Conservation (phyloP, 2,797 vertebrate genomes). For the Hydrocynus forskahlii region DNA sequence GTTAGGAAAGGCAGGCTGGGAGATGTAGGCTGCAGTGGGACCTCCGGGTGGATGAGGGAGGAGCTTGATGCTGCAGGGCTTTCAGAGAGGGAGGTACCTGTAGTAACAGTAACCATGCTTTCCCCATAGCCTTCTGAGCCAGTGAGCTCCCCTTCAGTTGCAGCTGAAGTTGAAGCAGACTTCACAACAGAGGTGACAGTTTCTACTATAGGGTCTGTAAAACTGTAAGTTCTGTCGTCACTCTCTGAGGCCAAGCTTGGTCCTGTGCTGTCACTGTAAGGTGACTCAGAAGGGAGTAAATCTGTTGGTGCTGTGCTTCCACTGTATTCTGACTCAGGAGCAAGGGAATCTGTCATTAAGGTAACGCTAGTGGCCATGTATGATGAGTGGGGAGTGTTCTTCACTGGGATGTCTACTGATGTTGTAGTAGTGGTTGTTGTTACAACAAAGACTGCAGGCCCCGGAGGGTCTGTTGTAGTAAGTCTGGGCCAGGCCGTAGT, state of each 20-base stretch:
- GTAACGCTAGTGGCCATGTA: constrained; percentile 13
- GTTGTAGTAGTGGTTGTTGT: constrained; percentile 33
- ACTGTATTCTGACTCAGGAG: constrained; percentile 22
- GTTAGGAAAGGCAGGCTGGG: constrained; percentile 69
- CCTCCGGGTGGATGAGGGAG: constrained; percentile 73
- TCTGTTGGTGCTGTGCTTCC: constrained; percentile 18
- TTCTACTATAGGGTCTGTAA: constrained; percentile 23
- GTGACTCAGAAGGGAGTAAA: constrained; percentile 44
- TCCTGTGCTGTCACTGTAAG: constrained; percentile 11
- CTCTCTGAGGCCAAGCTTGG: constrained; percentile 21
- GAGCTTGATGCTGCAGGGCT: constrained; percentile 71
- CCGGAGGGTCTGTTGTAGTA: constrained; percentile 66
- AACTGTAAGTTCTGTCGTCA: constrained; percentile 20
- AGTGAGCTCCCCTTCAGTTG: constrained; percentile 53
- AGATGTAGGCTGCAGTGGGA: constrained; percentile 74
- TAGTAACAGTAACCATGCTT: constrained; percentile 59
- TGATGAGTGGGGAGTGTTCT: constrained; percentile 36
- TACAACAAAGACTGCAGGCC: constrained; percentile 60
- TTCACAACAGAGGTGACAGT: constrained; percentile 47
- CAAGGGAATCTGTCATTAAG: constrained; percentile 46
- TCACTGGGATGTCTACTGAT: constrained; percentile 51
- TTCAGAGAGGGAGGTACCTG: constrained; percentile 60
- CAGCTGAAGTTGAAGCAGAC: constrained; percentile 59
- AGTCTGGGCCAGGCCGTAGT: constrained; percentile 46
- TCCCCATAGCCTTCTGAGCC: constrained; percentile 61